phyloP scores from a whole-genome alignment of 2,888 invertebrate species.

The Meghimatium bilineatum region DNA sequence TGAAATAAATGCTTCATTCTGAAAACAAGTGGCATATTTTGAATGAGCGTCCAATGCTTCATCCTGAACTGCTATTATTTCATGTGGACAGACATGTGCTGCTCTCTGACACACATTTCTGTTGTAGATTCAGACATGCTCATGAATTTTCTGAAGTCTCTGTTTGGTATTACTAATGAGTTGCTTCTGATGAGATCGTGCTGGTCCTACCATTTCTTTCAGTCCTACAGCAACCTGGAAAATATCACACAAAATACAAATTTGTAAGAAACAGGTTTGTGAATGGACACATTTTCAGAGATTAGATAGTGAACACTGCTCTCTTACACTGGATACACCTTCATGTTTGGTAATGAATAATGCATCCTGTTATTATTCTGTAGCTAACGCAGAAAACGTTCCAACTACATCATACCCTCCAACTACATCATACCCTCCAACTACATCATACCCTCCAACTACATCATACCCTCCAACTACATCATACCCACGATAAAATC shows the following conservation, averaged over 20 bases:
- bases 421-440: too few species aligned
- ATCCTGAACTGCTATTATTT: neutral
- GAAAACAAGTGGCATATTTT: neutral
- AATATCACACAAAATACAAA: neutral
- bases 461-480: too few species aligned
- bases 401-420: too few species aligned
- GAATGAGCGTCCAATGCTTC: neutral
- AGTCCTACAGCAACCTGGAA: conserved; percentile 63
- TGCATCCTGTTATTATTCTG: too few species aligned
- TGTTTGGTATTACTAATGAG: conserved; percentile 30
- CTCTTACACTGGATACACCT: too few species aligned
- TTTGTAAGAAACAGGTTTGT: too few species aligned
- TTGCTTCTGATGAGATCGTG: conserved; percentile 65
- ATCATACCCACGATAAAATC: too few species aligned
- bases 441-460: too few species aligned
- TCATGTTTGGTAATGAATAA: too few species aligned
- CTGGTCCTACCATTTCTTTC: conserved; percentile 63
- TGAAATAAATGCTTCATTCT: neutral
- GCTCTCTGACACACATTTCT: neutral
- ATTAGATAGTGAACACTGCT: too few species aligned
- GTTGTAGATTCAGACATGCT: neutral
- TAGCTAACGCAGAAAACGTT: too few species aligned
- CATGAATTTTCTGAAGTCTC: conserved; percentile 3
- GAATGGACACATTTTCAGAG: too few species aligned
- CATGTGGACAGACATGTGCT: neutral